A percentile compares a stretch with the other conserved stretches of the same genome.
phyloP scores from a whole-genome alignment of 1,140 invertebrate species.

The Tachypleus tridentatus region DNA sequence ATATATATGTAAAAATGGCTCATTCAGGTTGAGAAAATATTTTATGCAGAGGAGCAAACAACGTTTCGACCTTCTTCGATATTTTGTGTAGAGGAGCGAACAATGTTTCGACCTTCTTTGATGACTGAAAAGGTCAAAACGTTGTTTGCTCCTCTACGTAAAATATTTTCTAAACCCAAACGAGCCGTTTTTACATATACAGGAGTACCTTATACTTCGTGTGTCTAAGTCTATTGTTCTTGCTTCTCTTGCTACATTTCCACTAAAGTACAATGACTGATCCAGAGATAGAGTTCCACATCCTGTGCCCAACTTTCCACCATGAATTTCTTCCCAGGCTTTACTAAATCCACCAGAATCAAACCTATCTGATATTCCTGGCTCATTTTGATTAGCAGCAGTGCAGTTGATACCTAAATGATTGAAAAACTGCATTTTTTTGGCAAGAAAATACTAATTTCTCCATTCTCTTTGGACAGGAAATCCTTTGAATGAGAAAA shows the following conservation, averaged over 20 bases:
- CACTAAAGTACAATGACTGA: constrained; percentile 18
- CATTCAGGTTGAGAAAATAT: too few species aligned
- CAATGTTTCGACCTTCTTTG: too few species aligned
- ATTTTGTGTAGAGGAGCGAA: too few species aligned
- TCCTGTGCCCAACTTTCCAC: constrained; percentile 11
- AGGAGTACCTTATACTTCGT: constrained; percentile 10
- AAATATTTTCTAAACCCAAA: too few species aligned
- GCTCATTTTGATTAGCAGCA: constrained; percentile 12
- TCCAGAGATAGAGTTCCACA: constrained; percentile 18
- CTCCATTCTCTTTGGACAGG: background rate
- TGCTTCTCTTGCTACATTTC: constrained; percentile 12
- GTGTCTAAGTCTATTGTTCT: constrained; percentile 19
- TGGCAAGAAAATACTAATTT: background rate
- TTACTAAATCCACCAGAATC: constrained; percentile 6
- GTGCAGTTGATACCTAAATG: constrained; percentile 12
- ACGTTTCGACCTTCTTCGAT: too few species aligned
- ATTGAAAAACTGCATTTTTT: background rate
- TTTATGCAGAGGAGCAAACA: too few species aligned
- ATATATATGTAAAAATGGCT: too few species aligned
- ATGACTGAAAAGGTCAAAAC: too few species aligned
- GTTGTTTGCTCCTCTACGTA: too few species aligned
- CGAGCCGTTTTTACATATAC: too few species aligned
- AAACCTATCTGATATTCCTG: constrained; percentile 18
- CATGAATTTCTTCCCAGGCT: constrained; percentile 11
- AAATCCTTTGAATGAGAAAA: background rate